These are phyloP conservation scores for Saxidomus purpurata DNA, from an alignment of 1,140 invertebrate species.

Conservation along the genomic window DNA sequence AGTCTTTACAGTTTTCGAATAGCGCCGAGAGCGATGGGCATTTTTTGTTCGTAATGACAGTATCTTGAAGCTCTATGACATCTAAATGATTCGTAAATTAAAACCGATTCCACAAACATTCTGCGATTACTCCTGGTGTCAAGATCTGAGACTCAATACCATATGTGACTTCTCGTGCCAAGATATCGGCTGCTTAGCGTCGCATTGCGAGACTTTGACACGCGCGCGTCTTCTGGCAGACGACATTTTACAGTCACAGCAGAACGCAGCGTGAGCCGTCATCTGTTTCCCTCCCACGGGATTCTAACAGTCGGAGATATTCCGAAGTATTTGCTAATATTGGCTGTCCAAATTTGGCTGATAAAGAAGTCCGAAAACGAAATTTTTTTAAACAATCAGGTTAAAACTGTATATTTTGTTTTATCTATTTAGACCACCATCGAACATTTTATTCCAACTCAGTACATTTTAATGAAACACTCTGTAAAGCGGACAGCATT, in stretches of 20 bases:
- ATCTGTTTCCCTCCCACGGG: conserved; percentile 20
- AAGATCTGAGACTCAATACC: conserved; percentile 5
- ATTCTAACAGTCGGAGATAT: conserved; percentile 13
- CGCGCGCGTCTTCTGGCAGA: conserved; percentile 31
- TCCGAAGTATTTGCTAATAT: not conserved
- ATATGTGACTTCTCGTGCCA: conserved; percentile 37
- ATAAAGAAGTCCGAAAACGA: not conserved
- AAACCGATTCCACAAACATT: not conserved
- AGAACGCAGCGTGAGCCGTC: conserved; percentile 1
- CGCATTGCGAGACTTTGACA: conserved; percentile 25
- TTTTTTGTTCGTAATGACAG: not conserved
- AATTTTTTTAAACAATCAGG: too few relatives aligned
- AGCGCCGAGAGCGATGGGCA: too few relatives aligned
- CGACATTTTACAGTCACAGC: conserved; percentile 15
- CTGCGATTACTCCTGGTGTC: not conserved
- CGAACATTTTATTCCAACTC: too few relatives aligned
- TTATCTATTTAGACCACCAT: too few relatives aligned
- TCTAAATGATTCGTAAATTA: conserved; percentile 20
- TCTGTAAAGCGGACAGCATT: too few relatives aligned
- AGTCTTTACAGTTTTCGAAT: too few relatives aligned
- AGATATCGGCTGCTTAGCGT: conserved; percentile 27
- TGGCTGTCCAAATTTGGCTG: not conserved
- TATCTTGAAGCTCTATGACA: not conserved
- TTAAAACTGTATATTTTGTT: too few relatives aligned
- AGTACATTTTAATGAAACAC: too few relatives aligned